Evolutionary conservation across 2,888 invertebrate genomes (phyloP), one percentile per base, ranked within the genome.

Genomic region (Leptopilina syphax): DNA sequence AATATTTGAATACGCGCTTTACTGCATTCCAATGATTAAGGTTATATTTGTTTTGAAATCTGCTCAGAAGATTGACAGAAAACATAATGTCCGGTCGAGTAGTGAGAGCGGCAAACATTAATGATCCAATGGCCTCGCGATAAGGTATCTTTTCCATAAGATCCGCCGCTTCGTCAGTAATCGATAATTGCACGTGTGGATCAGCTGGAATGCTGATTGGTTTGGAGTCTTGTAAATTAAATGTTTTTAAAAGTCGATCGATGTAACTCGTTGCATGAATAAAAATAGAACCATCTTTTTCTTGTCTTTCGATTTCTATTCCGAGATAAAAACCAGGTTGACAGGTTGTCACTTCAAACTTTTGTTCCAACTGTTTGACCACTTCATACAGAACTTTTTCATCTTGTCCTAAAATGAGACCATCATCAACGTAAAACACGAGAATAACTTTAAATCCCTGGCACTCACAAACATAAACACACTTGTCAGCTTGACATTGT

Each of bases 61-160:
- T 65, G 24, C 82, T 84, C 5, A 83, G 79, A 63, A 79, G 34
- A 63, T 78, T 82, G 3, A 83, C 80, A 1, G 84, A 79, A 57
- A 78, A 85, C 76, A 79, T 77, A 18, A 86, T 84, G 27, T 85
- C 85, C 24, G 82, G 83, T 65, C 85, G 60, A 2, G 83, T 77
- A 4, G 82, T 78, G 1, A 76, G 54, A 1, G 80, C 67, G 57
- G 77, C 24, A 77, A 81, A 82, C n/a, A 80, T 60, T 0, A 82
- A 70, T 1, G 81, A 79, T 44, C 80, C 78, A 10, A 82, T 79
- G 9, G 65, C 81, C 65, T 83, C 82, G 7, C 82, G 80, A 27
- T 80, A 83, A 0, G 81, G 84, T 8, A 78, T 44, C 68, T 2
- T 34, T 77, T n/a, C 3, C 24, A 8, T 41, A 54, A 8, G 12